Evolutionary conservation across 2,113 vertebrate genomes (phyloP).

Genomic region (Callipepla squamata): DNA sequence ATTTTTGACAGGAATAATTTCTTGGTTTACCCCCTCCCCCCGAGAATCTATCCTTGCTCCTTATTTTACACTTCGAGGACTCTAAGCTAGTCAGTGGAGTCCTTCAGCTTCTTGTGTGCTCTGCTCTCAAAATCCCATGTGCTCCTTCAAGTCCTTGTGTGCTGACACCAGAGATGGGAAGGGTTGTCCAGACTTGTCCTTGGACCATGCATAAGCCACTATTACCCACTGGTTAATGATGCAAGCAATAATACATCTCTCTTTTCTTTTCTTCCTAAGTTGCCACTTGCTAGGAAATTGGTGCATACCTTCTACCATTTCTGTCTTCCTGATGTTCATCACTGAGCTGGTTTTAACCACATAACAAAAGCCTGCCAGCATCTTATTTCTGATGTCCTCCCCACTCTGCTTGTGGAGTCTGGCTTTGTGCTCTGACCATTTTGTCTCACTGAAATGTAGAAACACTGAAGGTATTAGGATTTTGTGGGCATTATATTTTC

Average conservation of each 20-base stretch:
- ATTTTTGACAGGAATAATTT: neutral
- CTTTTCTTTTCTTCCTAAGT: neutral
- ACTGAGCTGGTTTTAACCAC: fast-evolving
- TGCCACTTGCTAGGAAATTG: fast-evolving
- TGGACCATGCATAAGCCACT: too few relatives aligned
- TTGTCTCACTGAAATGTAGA: neutral
- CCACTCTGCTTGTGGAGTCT: fast-evolving
- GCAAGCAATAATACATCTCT: fast-evolving
- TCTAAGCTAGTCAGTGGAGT: neutral
- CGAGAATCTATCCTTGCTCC: neutral
- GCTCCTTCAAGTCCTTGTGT: neutral
- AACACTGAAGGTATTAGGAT: neutral
- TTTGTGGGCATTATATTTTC: neutral
- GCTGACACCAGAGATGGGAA: neutral
- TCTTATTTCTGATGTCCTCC: neutral
- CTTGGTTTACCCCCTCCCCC: neutral
- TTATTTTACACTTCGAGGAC: neutral
- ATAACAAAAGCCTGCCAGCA: neutral
- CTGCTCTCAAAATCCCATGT: neutral
- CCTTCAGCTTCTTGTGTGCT: neutral
- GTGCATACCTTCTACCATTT: neutral
- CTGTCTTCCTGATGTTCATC: neutral
- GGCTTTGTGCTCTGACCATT: too few relatives aligned
- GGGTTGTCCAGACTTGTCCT: neutral
- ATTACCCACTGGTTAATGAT: neutral